Conservation (phyloP, 1,140 invertebrate species). For the Eupristina koningsbergeri region DNA sequence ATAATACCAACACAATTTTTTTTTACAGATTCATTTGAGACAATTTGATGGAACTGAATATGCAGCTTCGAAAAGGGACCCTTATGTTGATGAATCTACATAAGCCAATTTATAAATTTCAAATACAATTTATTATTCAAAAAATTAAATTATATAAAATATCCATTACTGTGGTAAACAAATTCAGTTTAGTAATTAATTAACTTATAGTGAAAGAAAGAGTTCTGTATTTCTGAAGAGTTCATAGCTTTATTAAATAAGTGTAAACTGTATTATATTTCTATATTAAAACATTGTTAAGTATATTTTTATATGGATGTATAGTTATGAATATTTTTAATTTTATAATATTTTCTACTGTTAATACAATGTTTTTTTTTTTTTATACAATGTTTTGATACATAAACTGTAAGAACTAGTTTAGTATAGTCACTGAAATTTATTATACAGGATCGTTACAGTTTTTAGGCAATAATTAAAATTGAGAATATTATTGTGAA, state of each 20-base stretch:
- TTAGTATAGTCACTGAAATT: not conserved
- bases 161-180: not conserved
- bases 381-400: not conserved
- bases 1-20: too few relatives aligned
- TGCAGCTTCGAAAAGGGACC: constrained; percentile 59
- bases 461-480: not conserved
- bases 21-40: constrained; percentile 74
- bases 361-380: not conserved
- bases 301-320: not conserved
- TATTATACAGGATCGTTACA: not conserved
- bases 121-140: constrained; percentile 22
- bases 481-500: not conserved
- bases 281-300: not conserved
- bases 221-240: not conserved
- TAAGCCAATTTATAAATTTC: constrained; percentile 16
- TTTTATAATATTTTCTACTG: not conserved
- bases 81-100: constrained; percentile 14
- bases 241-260: not conserved
- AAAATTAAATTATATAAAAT: too few relatives aligned
- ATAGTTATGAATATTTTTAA: constrained; percentile 3
- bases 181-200: not conserved
- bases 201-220: not conserved
- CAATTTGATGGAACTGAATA: constrained; percentile 75
- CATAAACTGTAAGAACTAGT: not conserved
- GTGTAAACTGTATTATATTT: not conserved